These are phyloP conservation scores for Microtus richardsoni DNA, from an alignment of 2,113 vertebrate species.

Conservation along the genomic window DNA sequence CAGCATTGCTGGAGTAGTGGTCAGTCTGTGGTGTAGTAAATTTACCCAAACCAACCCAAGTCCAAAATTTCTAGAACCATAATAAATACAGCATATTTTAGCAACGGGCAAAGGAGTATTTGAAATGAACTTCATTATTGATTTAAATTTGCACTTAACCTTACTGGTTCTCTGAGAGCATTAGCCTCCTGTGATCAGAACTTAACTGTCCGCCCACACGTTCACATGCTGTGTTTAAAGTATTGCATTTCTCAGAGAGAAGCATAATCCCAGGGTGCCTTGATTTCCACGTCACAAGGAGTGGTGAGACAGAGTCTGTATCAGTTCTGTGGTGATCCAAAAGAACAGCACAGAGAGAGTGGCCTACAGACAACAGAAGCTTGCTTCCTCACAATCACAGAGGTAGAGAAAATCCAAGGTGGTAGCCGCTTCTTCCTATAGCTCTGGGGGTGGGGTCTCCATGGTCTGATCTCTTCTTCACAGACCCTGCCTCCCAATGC, in stretches of 20 bases:
- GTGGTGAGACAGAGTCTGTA: background rate
- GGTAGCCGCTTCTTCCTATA: too few species aligned
- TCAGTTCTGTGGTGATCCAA: background rate
- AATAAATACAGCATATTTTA: background rate
- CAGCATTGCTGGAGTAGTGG: background rate
- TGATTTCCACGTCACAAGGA: background rate
- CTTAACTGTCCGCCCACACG: background rate
- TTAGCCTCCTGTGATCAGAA: background rate
- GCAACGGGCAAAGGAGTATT: background rate
- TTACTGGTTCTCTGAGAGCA: background rate
- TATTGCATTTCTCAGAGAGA: background rate
- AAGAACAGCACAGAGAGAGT: background rate
- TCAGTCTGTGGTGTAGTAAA: background rate
- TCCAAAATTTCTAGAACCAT: background rate
- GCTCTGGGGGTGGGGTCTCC: background rate
- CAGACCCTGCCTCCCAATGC: too few species aligned
- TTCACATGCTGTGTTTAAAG: background rate
- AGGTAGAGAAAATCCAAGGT: background rate
- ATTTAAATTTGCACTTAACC: background rate
- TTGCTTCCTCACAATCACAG: background rate
- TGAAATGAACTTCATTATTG: background rate
- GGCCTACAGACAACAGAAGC: background rate
- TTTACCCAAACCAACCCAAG: background rate
- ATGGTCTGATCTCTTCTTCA: background rate
- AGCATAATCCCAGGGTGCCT: background rate